phyloP scores from a whole-genome alignment of 2,113 vertebrate genomes.

The Corythaeola cristata region DNA sequence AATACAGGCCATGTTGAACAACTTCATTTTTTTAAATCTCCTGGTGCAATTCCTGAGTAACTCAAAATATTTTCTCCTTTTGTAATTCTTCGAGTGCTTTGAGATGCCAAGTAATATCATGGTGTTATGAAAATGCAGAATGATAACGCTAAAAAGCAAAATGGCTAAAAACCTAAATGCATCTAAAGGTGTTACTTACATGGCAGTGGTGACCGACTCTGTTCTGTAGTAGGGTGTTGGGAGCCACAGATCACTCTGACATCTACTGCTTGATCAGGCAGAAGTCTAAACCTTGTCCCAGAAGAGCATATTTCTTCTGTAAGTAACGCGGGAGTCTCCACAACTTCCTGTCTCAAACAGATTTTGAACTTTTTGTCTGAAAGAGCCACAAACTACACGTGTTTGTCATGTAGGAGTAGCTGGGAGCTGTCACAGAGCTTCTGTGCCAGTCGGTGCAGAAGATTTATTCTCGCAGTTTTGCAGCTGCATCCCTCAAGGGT shows the following conservation, averaged over 20 bases:
- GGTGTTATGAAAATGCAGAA: background rate
- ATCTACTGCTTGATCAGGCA: background rate
- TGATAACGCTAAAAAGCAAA: background rate
- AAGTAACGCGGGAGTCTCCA: background rate
- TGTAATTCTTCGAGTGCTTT: background rate
- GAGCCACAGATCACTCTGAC: fast-evolving
- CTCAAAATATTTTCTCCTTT: background rate
- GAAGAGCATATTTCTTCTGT: background rate
- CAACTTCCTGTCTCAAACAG: background rate
- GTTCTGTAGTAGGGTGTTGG: background rate
- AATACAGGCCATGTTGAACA: background rate
- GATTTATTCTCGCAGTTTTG: background rate
- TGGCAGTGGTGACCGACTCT: background rate
- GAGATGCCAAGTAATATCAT: background rate
- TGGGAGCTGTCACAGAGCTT: background rate
- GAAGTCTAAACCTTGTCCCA: background rate
- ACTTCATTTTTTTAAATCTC: background rate
- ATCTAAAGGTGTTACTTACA: background rate
- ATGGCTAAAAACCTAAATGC: background rate
- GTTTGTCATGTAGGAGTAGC: background rate
- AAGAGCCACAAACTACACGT: background rate
- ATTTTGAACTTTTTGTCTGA: background rate
- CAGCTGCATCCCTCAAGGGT: background rate
- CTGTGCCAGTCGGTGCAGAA: background rate
- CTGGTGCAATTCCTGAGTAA: background rate